Evolutionary conservation across 2,113 vertebrate genomes (phyloP), one percentile per base, ranked within the genome.

Genomic region (Fulmarus glacialis): DNA sequence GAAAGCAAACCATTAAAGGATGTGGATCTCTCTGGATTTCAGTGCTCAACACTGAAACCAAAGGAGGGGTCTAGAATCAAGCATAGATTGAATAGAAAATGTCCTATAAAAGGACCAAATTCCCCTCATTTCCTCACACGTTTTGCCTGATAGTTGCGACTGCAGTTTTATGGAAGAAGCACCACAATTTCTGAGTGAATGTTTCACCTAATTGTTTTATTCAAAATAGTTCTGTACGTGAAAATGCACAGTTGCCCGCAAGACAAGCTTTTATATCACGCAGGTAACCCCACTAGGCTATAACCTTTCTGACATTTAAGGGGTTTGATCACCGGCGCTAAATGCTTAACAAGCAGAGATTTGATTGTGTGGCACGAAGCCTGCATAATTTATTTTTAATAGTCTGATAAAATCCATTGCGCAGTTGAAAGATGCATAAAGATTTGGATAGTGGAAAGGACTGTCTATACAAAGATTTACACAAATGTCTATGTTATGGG

Each of bases 331-430:
- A 91, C 89, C 63, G 59, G 59, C 6, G 6, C 42, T 90, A 95
- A 97, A 90, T 38, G 91, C 78, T 96, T 94, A 94, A 97, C 96
- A 96, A 96, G 97, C 93, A 93, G 81, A 72, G 94, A 89, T 96
- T 45, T 95, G 94, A 96, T 91, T 90, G 62, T 70, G 84, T 96
- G 95, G 93, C 94, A 96, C 2, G 1, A 70, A 96, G 91, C 96
- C 94, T 88, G 89, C 93, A 90, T 96, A 96, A 94, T 90, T 93
- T 91, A 53, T 80, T 85, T 91, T 87, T 86, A 93, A 96, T 66
- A 88, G 87, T 81, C 91, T 96, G 94, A 73, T 82, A 86, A 95
- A 95, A 91, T 50, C 87, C 91, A 47, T 63, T 20, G 81, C 74
- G 42, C 7, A 62, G 71, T 70, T 82, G 78, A 86, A 80, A 91